Percentiles rank a stretch among this genome's conserved stretches.
Evolutionary conservation across 2,888 invertebrate species (phyloP).

Genomic region (Sesia apiformis): DNA sequence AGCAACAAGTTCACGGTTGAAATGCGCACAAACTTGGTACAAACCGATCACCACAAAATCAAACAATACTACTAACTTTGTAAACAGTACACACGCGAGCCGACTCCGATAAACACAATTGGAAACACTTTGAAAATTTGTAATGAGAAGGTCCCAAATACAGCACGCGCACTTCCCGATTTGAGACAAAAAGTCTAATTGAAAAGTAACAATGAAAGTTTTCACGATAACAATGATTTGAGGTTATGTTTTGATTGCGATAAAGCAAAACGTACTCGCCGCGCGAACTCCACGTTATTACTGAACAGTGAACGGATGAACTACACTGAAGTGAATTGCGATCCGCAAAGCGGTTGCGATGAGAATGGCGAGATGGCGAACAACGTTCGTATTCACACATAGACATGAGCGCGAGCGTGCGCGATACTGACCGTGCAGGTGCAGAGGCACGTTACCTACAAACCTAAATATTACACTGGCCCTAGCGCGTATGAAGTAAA

Average conservation of each 20-base stretch:
- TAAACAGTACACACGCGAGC: constrained; percentile 46
- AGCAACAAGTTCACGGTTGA: constrained; percentile 52
- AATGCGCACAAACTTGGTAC: constrained; percentile 30
- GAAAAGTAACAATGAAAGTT: constrained; percentile 34
- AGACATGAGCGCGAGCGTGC: no score
- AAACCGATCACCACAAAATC: constrained; percentile 30
- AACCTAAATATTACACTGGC: not conserved
- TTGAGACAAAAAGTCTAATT: no score
- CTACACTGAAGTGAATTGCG: constrained; percentile 12
- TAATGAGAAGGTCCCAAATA: no score
- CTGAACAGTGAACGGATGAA: constrained; percentile 36
- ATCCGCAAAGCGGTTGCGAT: constrained; percentile 18
- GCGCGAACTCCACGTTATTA: constrained; percentile 36
- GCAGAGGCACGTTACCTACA: no score
- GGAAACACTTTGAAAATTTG: no score
- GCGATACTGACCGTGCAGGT: no score
- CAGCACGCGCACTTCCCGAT: no score
- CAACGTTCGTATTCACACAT: no score
- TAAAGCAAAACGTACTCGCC: constrained; percentile 27
- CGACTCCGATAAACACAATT: no score
- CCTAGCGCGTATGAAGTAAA: not conserved
- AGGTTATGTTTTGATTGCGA: constrained; percentile 61
- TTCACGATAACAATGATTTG: constrained; percentile 27
- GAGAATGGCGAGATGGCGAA: not conserved
- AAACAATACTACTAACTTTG: constrained; percentile 46